phyloP scores from a whole-genome alignment of 2,113 vertebrate genomes.

The Pogonocichla stellata region DNA sequence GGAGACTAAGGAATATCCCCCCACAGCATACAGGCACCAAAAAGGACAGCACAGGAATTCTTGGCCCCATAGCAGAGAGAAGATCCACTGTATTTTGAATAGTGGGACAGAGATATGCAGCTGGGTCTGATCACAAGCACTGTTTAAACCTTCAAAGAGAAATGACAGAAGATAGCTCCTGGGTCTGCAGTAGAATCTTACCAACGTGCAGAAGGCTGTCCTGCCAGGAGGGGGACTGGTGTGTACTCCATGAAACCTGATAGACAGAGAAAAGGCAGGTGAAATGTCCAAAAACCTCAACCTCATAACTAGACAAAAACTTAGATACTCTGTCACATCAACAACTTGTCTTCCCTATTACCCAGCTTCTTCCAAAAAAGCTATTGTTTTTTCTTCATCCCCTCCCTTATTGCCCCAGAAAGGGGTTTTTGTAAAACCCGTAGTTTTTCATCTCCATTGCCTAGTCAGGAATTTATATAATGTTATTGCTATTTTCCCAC shows the following conservation, averaged over 20 bases:
- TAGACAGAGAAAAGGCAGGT: background rate
- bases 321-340: background rate
- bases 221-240: conserved; percentile 64
- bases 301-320: background rate
- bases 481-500: background rate
- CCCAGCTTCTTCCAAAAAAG: background rate
- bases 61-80: background rate
- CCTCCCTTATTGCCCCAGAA: background rate
- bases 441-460: background rate
- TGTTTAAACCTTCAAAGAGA: background rate
- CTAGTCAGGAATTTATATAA: background rate
- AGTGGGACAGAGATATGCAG: background rate
- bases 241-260: conserved; percentile 90
- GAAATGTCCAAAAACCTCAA: background rate
- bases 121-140: background rate
- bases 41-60: background rate
- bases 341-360: background rate
- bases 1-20: background rate
- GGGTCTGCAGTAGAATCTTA: conserved; percentile 32
- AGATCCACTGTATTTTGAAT: background rate
- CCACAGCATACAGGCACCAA: background rate
- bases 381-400: background rate
- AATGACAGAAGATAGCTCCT: background rate
- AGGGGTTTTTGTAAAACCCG: background rate
- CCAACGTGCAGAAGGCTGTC: conserved; percentile 80